A percentile compares a stretch with the other conserved stretches of the same genome.
These are phyloP conservation scores for Rostratula benghalensis DNA, from an alignment of 2,113 vertebrate species.

Conservation along the genomic window DNA sequence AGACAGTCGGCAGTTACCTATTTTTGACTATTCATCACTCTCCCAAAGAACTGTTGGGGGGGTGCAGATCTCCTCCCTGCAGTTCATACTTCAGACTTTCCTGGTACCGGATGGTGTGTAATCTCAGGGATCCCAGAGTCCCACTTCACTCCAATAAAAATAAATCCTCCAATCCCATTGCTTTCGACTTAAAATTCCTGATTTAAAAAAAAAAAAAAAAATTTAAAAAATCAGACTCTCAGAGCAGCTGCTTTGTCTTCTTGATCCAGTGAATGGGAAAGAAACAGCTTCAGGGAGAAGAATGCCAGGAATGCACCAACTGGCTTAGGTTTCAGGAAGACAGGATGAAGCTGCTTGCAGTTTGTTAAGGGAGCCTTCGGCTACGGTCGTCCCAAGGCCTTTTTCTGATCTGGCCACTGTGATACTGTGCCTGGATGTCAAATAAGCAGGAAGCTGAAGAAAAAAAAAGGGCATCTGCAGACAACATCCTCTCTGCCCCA, in stretches of 20 bases:
- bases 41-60: accelerated
- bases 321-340: not conserved
- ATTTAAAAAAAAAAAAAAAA: not conserved
- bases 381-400: not conserved
- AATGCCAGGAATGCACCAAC: slow-evolving; percentile 18
- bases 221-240: not conserved
- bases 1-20: not conserved
- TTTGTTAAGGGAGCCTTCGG: not conserved
- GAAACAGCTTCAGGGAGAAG: not conserved
- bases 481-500: not conserved
- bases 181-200: not conserved
- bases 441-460: not conserved
- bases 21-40: not conserved
- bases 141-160: not conserved
- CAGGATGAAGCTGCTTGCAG: accelerated
- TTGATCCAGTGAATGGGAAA: not conserved
- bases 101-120: accelerated
- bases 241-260: slow-evolving; percentile 28
- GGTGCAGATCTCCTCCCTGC: not conserved
- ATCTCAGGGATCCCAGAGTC: not conserved
- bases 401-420: not conserved
- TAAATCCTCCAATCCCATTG: not conserved
- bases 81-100: not conserved
- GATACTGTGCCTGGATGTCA: not conserved
- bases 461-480: not conserved